Evolutionary conservation across 2,888 invertebrate species (phyloP).

Genomic region (Drosophila melanosoma): DNA sequence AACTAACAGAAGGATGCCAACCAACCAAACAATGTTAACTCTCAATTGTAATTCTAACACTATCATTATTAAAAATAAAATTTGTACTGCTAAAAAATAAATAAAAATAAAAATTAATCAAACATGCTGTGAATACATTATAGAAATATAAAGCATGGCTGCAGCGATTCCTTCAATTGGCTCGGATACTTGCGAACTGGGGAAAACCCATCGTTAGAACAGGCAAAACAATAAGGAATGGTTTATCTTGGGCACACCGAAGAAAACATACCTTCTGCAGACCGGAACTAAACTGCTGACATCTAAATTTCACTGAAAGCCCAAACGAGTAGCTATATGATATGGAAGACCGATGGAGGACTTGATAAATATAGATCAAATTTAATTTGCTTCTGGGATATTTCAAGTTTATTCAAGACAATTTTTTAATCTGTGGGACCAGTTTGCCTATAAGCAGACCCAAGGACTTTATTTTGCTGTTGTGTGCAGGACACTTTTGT

Average conservation of each 20-base stretch:
- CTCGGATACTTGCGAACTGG: background rate
- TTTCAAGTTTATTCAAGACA: background rate
- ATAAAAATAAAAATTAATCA: background rate
- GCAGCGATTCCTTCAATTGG: background rate
- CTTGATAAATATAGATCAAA: background rate
- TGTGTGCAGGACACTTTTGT: background rate
- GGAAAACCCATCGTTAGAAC: background rate
- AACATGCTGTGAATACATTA: background rate
- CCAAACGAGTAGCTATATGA: background rate
- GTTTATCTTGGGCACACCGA: background rate
- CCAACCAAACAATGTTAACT: background rate
- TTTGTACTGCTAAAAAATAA: background rate
- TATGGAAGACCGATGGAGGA: background rate
- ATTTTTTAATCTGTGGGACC: background rate
- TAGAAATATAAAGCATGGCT: background rate
- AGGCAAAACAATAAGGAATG: background rate
- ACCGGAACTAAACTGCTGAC: background rate
- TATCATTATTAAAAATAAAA: background rate
- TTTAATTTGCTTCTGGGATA: background rate
- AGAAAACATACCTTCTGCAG: background rate
- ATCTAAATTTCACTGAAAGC: background rate
- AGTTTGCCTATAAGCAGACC: background rate
- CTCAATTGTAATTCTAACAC: background rate
- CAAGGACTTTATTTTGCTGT: background rate
- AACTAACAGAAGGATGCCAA: background rate